These are phyloP conservation scores for Graphium colonna DNA, from an alignment of 2,888 invertebrate genomes.

Conservation along the genomic window DNA sequence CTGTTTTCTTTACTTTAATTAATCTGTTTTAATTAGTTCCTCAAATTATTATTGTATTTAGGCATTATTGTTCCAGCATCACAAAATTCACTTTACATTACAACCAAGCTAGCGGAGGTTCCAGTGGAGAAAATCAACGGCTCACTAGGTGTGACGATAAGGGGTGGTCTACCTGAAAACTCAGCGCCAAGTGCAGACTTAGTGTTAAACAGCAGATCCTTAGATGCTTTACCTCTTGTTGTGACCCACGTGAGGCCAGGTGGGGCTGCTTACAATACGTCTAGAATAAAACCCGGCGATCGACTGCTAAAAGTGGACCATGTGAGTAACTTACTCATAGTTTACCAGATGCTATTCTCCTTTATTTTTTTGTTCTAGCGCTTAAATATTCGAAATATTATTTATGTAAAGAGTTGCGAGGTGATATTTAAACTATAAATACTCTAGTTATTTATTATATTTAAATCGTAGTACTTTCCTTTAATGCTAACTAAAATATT, in stretches of 20 bases:
- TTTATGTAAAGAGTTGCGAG: no score
- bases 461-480: no score
- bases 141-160: conserved; percentile 92
- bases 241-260: conserved; percentile 94
- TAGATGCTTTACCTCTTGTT: conserved; percentile 86
- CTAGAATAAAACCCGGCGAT: conserved; percentile 94
- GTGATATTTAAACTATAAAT: no score
- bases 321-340: no score
- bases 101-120: conserved; percentile 89
- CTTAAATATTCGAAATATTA: no score
- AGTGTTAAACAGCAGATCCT: conserved; percentile 78
- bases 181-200: conserved; percentile 79
- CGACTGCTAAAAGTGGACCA: conserved; percentile 92
- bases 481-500: no score
- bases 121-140: conserved; percentile 89
- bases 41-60: no score
- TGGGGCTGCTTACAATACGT: conserved; percentile 94
- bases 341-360: no score
- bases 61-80: conserved; percentile 64
- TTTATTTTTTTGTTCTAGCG: no score
- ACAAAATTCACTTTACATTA: conserved; percentile 86
- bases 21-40: no score
- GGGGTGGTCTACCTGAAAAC: conserved; percentile 86
- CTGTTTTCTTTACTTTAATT: not conserved
- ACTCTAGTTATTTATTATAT: no score